A percentile compares a stretch with the other conserved stretches of the same genome.
phyloP scores from a whole-genome alignment of 2,888 invertebrate species.

The Sarcophaga caerulescens region DNA sequence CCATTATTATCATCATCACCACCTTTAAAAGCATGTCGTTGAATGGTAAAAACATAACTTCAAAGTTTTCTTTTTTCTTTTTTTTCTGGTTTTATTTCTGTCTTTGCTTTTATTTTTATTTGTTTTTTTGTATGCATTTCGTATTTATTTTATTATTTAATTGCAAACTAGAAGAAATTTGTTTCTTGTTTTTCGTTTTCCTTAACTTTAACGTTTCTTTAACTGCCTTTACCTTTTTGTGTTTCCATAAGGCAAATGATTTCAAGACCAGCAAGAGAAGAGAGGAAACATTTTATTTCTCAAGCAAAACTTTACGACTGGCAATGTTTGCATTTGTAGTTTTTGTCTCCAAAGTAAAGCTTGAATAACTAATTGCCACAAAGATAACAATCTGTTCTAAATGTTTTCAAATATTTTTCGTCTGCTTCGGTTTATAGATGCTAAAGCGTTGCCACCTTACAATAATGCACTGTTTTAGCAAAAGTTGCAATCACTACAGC shows the following conservation, averaged over 20 bases:
- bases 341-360: constrained; percentile 71
- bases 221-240: constrained; percentile 10
- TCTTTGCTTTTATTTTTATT: constrained; percentile 32
- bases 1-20: background rate
- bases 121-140: constrained; percentile 34
- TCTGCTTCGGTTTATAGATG: background rate
- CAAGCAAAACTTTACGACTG: constrained; percentile 28
- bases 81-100: constrained; percentile 13
- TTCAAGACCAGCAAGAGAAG: constrained; percentile 49
- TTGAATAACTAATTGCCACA: constrained; percentile 79
- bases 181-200: constrained; percentile 28
- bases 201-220: background rate
- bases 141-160: constrained; percentile 61
- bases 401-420: constrained; percentile 33
- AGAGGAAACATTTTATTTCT: constrained; percentile 14
- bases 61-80: constrained; percentile 41
- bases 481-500: no score
- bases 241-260: constrained; percentile 27
- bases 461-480: no score
- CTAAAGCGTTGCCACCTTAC: constrained; percentile 23
- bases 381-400: constrained; percentile 54
- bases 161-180: constrained; percentile 61
- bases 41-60: constrained; percentile 17
- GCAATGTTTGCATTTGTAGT: constrained; percentile 30
- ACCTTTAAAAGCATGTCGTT: background rate